These are phyloP conservation scores for Drosophila teissieri DNA, from an alignment of 1,140 invertebrate species.

Conservation along the genomic window DNA sequence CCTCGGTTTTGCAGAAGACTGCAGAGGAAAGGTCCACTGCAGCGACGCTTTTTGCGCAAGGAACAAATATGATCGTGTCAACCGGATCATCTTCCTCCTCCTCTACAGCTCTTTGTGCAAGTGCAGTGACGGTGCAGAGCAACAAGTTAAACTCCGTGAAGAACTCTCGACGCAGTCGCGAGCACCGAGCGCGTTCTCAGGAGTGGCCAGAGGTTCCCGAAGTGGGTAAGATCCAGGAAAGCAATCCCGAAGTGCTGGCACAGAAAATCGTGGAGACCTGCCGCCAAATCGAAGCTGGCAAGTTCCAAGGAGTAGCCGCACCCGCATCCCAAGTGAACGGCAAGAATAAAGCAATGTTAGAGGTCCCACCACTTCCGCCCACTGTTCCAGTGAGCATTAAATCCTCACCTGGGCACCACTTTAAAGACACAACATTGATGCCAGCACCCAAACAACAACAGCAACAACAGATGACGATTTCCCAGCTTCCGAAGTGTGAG, in stretches of 20 bases:
- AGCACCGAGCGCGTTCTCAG: conserved; percentile 91
- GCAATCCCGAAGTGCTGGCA: conserved; percentile 94
- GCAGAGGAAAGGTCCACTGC: conserved; percentile 88
- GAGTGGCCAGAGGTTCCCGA: conserved; percentile 96
- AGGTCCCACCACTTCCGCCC: conserved; percentile 42
- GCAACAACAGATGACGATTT: conserved; percentile 26
- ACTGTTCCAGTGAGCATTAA: conserved; percentile 6
- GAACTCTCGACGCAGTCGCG: conserved; percentile 88
- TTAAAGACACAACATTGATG: conserved; percentile 79
- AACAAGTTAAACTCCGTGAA: conserved; percentile 77
- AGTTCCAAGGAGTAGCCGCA: conserved; percentile 84
- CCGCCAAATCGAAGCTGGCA: conserved; percentile 93
- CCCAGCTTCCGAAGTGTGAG: conserved; percentile 62
- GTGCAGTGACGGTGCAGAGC: conserved; percentile 39
- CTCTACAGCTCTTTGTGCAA: conserved; percentile 24
- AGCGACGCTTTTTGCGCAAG: conserved; percentile 83
- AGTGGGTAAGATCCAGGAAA: conserved; percentile 95
- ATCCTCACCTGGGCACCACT: conserved; percentile 27
- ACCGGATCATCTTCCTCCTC: conserved; percentile 35
- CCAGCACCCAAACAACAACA: conserved; percentile 73
- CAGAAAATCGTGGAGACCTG: conserved; percentile 95
- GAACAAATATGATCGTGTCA: conserved; percentile 81
- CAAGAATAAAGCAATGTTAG: conserved; percentile 37
- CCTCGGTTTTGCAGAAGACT: conserved; percentile 89
- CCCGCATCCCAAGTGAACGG: conserved; percentile 40